A percentile compares a stretch with the other conserved stretches of the same genome.
Conservation (phyloP, 2,888 invertebrate species). For the Cactoblastis cactorum region DNA sequence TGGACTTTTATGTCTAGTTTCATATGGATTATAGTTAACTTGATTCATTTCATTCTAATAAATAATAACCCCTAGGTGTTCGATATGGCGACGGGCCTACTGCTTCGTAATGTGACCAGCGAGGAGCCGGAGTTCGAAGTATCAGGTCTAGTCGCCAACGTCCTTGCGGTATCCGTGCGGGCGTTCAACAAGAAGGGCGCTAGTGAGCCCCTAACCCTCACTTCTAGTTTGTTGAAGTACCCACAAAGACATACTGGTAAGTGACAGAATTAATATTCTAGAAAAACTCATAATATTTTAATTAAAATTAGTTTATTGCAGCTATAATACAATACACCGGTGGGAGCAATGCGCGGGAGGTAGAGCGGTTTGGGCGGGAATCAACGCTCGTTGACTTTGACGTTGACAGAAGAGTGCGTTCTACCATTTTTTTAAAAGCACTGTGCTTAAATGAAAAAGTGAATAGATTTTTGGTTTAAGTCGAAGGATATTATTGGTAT, state of each 20-base stretch:
- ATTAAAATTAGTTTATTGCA: background rate
- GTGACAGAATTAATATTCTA: conserved; percentile 25
- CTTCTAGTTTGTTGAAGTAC: conserved; percentile 80
- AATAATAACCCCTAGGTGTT: conserved; percentile 51
- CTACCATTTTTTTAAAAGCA: too few relatives aligned
- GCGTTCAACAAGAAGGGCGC: conserved; percentile 86
- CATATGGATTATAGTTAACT: too few relatives aligned
- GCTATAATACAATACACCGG: background rate
- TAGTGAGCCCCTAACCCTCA: conserved; percentile 80
- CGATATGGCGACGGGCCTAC: conserved; percentile 67
- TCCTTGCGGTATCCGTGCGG: conserved; percentile 80
- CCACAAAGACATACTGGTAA: conserved; percentile 82
- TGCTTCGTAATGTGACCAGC: conserved; percentile 79
- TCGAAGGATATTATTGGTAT: too few relatives aligned
- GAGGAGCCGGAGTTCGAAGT: conserved; percentile 81
- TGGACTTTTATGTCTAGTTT: too few relatives aligned
- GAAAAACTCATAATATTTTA: too few relatives aligned
- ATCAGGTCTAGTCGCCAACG: conserved; percentile 76
- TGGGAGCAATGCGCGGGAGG: too few relatives aligned
- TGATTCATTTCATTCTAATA: too few relatives aligned
- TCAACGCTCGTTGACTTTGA: too few relatives aligned
- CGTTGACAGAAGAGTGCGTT: too few relatives aligned
- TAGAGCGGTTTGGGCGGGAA: too few relatives aligned
- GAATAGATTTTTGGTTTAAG: too few relatives aligned
- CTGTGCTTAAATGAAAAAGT: too few relatives aligned